phyloP scores from a whole-genome alignment of 2,888 invertebrate genomes.

The Octonoba sinensis region DNA sequence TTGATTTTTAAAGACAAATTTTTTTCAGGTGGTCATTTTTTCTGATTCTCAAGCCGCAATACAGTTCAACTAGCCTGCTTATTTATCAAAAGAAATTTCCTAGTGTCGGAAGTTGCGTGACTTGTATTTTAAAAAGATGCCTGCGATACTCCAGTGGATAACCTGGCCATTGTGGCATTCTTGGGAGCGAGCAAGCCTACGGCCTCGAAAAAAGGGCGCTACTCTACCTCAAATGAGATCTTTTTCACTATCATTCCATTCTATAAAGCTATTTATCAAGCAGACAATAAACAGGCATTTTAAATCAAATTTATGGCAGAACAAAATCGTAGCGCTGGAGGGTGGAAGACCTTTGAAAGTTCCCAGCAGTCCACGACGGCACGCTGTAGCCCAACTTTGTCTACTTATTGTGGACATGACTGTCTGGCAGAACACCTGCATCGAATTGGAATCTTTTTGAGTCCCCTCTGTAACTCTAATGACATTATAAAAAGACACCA shows the following conservation, averaged over 20 bases:
- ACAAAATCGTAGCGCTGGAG: constrained; percentile 1
- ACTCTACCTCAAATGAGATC: constrained; percentile 4
- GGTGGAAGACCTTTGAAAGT: background rate
- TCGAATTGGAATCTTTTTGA: no score
- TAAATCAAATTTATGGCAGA: background rate
- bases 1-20: no score
- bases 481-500: no score
- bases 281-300: background rate
- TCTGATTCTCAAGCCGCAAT: no score
- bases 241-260: background rate
- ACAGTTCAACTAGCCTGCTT: no score
- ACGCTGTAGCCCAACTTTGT: background rate
- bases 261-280: background rate
- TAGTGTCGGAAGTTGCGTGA: no score
- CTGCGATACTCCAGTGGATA: background rate
- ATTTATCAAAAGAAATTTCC: no score
- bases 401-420: no score
- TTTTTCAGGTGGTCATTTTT: no score
- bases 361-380: background rate
- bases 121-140: background rate
- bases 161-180: background rate
- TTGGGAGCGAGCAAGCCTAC: background rate
- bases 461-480: no score
- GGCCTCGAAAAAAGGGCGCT: background rate
- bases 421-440: no score